Evolutionary conservation across 2,797 vertebrate species (phyloP).

Genomic region (Gadopsis marmoratus): DNA sequence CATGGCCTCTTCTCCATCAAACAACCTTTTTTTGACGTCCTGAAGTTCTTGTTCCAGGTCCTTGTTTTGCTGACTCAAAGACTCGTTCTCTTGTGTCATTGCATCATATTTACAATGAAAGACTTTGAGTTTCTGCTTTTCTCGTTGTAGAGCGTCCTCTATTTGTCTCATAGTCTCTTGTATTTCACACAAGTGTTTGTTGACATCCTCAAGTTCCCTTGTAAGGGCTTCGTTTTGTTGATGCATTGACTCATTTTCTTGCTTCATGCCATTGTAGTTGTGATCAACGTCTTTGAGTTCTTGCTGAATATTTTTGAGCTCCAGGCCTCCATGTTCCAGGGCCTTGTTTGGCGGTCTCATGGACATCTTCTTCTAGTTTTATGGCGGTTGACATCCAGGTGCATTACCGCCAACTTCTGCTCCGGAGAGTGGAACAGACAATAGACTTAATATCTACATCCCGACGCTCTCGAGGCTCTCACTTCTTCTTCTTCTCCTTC

Average conservation of each 20-base stretch:
- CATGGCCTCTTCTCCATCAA: too few species aligned
- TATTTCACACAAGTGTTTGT: background rate
- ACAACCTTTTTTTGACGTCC: too few species aligned
- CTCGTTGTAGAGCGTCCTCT: background rate
- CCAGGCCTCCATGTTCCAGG: too few species aligned
- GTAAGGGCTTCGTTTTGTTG: background rate
- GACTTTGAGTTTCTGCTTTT: background rate
- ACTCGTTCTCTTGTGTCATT: rapidly evolving
- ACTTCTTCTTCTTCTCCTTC: too few species aligned
- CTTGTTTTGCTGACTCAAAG: background rate
- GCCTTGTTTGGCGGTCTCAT: too few species aligned
- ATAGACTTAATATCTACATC: too few species aligned
- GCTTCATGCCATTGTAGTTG: too few species aligned
- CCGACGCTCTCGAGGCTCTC: too few species aligned
- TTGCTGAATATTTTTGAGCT: background rate
- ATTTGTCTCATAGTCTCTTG: background rate
- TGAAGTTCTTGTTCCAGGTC: background rate
- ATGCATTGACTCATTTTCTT: background rate
- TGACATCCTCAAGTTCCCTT: background rate
- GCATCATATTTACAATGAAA: background rate
- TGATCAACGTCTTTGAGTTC: background rate
- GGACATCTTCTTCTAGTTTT: too few species aligned
- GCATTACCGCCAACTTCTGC: too few species aligned
- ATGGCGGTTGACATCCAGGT: too few species aligned
- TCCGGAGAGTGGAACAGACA: too few species aligned